Percentiles rank a stretch among this genome's conserved stretches.
phyloP scores from a whole-genome alignment of 2,113 vertebrate genomes.

The Macheiramphus alcinus region DNA sequence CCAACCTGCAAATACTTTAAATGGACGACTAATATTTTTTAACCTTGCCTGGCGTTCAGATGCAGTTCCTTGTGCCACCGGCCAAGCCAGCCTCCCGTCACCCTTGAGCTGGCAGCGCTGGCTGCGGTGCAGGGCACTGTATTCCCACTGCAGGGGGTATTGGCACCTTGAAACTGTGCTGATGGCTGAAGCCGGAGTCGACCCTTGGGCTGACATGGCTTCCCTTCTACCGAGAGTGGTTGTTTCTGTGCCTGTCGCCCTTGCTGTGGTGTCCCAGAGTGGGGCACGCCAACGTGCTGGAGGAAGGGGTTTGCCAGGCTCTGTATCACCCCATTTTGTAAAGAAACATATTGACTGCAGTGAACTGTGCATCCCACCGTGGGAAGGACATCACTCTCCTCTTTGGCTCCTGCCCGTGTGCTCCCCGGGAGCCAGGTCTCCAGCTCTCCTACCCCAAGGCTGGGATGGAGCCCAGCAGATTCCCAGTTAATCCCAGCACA shows the following conservation, averaged over 20 bases:
- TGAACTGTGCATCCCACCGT: not conserved
- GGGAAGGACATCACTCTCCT: not conserved
- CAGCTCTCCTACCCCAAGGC: not conserved
- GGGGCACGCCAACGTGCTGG: accelerated
- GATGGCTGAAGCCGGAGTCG: not conserved
- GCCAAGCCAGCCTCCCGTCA: not conserved
- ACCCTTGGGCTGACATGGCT: not conserved
- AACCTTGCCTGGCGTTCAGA: not conserved
- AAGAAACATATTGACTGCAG: not conserved
- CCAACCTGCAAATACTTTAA: not conserved
- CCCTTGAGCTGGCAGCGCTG: accelerated
- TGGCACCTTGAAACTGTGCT: not conserved
- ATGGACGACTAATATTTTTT: not conserved
- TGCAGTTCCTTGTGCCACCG: not conserved
- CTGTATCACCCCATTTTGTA: accelerated
- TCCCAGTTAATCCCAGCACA: not conserved
- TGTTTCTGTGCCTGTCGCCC: not conserved
- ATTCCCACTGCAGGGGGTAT: not conserved
- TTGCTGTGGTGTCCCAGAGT: accelerated
- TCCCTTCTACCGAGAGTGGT: not conserved
- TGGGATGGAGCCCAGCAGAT: not conserved
- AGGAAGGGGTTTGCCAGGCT: not conserved
- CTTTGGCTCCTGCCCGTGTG: not conserved
- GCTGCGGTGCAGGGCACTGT: not conserved
- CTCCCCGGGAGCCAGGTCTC: not conserved